Base-by-base conservation (phyloP, 2,797 vertebrate species). In the Sebastes iracundus region DNA sequence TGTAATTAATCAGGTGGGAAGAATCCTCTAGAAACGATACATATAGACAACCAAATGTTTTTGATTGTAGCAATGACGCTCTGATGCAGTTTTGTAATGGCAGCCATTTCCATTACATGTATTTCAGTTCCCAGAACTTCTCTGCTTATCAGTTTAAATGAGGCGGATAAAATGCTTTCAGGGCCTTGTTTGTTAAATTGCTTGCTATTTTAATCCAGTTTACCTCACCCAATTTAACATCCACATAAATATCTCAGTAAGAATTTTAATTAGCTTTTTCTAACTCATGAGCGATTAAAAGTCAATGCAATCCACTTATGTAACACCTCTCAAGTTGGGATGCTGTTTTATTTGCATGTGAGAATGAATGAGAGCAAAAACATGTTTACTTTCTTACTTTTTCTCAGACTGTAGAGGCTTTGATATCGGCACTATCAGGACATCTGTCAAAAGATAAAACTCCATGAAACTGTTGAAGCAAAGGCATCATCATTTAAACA, bases 151-250 rank as follows among this genome's bases (percentile, higher is more conserved):
- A 14, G 56, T 63, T 75, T 32, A 56, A 77, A 58, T 25, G 70
- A 67, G 55, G 70, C 53, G 33, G 65, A 61, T 55, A 4, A 80
- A 77, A 59, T 60, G 60, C 59, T 79, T 55, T 46, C 65, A 63
- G 49, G 77, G 61, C 4, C 59, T 77, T 11, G 23, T 75, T 81
- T 78, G 72, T 52, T 70, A 22, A 78, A 71, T 66, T 4, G 42
- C 22, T 33, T 13, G 33, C 68, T 65, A 25, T 78, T 84, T 46
- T n/a, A 66, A 84, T 84, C 63, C 58, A 28, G 33, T 75, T 75
- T 75, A 35, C 66, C 42, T 33, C 56, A 42, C n/a, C 33, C 46
- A 53, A 49, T 75, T 83, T 32, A 75, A 68, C 65, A 66, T 65
- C 33, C 62, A 72, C 62, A 68, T 22, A 38, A 68, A 72, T 75